Base-by-base conservation (phyloP, 2,797 vertebrate genomes). In the Paratrypauchen microcephalus region DNA sequence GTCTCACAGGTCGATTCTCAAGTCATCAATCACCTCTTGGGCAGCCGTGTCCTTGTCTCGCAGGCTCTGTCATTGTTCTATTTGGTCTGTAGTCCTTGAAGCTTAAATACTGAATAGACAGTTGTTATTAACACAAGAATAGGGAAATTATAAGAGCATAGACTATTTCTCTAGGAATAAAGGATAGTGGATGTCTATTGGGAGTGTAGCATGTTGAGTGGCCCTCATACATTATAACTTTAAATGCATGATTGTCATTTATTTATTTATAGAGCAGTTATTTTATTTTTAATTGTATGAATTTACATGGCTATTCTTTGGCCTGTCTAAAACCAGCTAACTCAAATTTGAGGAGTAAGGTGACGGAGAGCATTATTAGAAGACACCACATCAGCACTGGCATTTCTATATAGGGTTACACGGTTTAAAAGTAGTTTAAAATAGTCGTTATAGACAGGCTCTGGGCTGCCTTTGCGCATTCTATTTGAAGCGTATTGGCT, bases 1-100 rank as follows among this genome's bases (percentile, higher is more conserved):
- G 12, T 80, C 82, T 71, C 56, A 82, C 82, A 84, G 82, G 82
- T 88, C 85, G 77, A 61, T 82, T 79, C 72, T 66, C 66, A 72
- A 73, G 9, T 71, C 47, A 78, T 81, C 55, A 56, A 62, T 73
- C 68, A 68, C 61, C 68, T 21, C 19, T 58, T 15, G 26, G 11
- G 70, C 58, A 50, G 39, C 39, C 23, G 6, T 6, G 1, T 70
- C 69, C 56, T 39, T 39, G 16, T 68, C 66, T 59, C 28, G 23
- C 60, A 60, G 18, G 28, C 72, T 57, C 50, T 64, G 50, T 73
- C 15, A 24, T 68, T 4, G 26, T 60, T 41, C 32, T 72, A 18
- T 55, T 56, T 26, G 8, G 13, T 11, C 7, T 23, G 64, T 58
- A 48, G 65, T 59, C 74, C 70, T n/a, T n/a, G 11, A 75, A 65